Evolutionary conservation across 2,888 invertebrate genomes (phyloP).

Genomic region (Apomyelois bistriatella): DNA sequence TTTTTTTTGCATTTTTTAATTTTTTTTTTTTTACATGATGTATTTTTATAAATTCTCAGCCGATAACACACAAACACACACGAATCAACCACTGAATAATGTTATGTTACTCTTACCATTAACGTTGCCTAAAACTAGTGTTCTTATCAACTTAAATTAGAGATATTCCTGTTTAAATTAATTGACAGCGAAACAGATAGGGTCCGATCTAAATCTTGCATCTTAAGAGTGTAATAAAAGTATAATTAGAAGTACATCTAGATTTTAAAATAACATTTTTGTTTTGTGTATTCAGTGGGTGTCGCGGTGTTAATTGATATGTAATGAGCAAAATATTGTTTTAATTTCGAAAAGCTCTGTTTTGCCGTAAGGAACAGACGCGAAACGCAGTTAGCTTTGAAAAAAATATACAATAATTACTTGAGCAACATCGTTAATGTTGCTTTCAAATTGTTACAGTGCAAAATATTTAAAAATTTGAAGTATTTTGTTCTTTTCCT

Average conservation of each 20-base stretch:
- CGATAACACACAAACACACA: not conserved
- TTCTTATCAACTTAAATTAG: not conserved
- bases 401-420: no score
- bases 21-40: not conserved
- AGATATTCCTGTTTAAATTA: not conserved
- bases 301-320: not conserved
- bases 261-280: no score
- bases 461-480: no score
- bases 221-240: no score
- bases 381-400: not conserved
- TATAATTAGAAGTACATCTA: no score
- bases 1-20: not conserved
- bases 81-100: slow-evolving; percentile 5
- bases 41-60: slow-evolving; percentile 14
- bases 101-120: not conserved
- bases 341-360: not conserved
- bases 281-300: slow-evolving; percentile 3
- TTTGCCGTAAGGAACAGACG: not conserved
- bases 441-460: no score
- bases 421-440: no score
- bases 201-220: no score
- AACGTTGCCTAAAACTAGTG: not conserved
- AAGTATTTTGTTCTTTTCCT: no score
- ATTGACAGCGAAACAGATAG: not conserved
- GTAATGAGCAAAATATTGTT: not conserved